Base-by-base conservation (phyloP, 1,140 invertebrate genomes). In the Drosophila arizonae region DNA sequence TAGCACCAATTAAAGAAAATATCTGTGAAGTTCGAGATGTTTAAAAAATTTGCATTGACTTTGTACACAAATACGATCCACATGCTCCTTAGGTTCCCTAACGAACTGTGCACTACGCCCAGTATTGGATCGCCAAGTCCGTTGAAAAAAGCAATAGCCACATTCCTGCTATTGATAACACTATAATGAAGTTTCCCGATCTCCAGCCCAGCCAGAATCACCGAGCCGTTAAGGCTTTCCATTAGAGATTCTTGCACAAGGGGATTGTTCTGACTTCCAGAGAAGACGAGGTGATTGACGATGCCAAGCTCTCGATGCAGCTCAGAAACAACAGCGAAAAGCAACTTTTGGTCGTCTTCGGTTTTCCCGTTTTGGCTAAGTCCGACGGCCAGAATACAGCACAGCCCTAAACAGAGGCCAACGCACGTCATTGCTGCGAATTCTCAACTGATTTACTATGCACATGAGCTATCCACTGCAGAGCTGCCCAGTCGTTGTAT, bases 391-490 rank as follows among this genome's bases (percentile, higher is more conserved):
- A 69, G 6, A 55, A 62, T 10, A 10, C 30, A 62, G 33, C 5
- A 48, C 39, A 36, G 51, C 8, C 17, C 62, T 0, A 55, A 15
- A 48, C 4, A 10, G 8, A 50, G 0, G 6, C 28, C 11, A 28
- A 48, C 24, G 41, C 36, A 46, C 51, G 6, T 48, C 58, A 70
- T 69, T n/a, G 13, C 60, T 8, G 17, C 17, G 13, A 13, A 9
- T 39, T 45, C 8, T 36, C 10, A 28, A 55, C 58, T 62, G 50
- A 2, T 48, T 15, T 15, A 9, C 6, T 54, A 9, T 3, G 3
- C n/a, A 9, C 33, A 15, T 10, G n/a, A n/a, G 28, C 30, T 13
- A 11, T 39, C 11, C 36, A 13, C 2, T 39, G 0, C 36, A 33
- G 30, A 33, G 8, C 51, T 17, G 1, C 33, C 8, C 24, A 15